Base-by-base conservation (phyloP, 92 coral and sea anemone genomes). In the Umimayanthus chanpuru region DNA sequence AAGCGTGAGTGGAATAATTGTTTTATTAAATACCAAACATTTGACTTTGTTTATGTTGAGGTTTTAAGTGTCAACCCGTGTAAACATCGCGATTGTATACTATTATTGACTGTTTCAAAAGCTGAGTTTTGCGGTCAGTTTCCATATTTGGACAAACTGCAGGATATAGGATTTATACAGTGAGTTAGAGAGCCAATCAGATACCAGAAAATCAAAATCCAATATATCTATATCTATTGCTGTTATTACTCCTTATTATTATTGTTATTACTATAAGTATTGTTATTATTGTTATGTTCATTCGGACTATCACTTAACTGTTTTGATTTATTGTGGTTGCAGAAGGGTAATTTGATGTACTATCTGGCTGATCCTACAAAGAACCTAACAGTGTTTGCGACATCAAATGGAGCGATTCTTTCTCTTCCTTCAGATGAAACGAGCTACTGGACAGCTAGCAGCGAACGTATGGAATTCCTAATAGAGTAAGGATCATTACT, bases 341-440 rank as follows among this genome's bases (percentile, higher is more conserved):
- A 83, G 87, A 68, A 26, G n/a, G 87, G 87, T 25, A 68, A 83
- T 5, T 70, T 83, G 66, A 25, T 83, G 53, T 83, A 83, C 77
- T 44, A 83, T 70, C 30, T 83, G 26, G 78, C 78, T 29, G 66
- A 41, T 32, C 30, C 67, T 29, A 70, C 21, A 9, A 83, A 83
- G 61, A 70, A 68, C 47, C 23, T 83, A n/a, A 83, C 87, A 1
- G 78, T 83, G 61, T 83, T 83, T 47, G 87, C 87, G 28, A 11
- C 78, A 25, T 68, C 87, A 83, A 70, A 83, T 71, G 15, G 61
- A 43, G 87, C 87, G 25, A 41, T 83, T 6, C 39, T 14, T 10
- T 2, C 9, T 70, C 21, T 83, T 2, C 30, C 78, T 9, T 7
- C 32, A 11, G 18, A 47, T 70, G 78, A 83, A 11, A 68, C 11